These are phyloP conservation scores for Hyperopisus bebe DNA, from an alignment of 2,113 vertebrate genomes.

Conservation along the genomic window DNA sequence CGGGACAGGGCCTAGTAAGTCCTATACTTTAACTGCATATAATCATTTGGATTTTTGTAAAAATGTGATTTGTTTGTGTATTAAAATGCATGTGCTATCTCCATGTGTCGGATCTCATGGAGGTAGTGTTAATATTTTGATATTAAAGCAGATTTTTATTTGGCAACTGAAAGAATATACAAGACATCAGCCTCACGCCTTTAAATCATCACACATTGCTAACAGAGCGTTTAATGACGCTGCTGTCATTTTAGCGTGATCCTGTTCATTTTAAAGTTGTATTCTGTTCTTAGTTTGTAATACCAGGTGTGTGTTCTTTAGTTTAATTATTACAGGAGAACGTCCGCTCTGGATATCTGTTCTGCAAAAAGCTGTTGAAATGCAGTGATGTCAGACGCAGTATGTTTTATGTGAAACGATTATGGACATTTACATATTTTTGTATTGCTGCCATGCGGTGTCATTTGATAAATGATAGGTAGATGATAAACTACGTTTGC, in stretches of 20 bases:
- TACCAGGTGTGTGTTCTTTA: background rate
- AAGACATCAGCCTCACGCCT: background rate
- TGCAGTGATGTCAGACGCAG: background rate
- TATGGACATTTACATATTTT: background rate
- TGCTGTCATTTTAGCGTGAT: background rate
- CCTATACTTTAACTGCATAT: background rate
- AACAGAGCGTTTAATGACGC: background rate
- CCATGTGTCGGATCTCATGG: background rate
- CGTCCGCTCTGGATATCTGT: background rate
- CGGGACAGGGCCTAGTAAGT: background rate
- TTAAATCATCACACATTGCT: background rate
- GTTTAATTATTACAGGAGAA: background rate
- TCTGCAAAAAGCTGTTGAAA: background rate
- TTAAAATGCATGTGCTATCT: background rate
- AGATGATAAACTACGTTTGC: background rate
- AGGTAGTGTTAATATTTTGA: background rate
- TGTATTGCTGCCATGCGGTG: background rate
- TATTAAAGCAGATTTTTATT: background rate
- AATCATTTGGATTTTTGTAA: background rate
- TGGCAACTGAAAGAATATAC: background rate
- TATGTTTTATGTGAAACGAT: background rate
- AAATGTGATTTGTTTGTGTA: background rate
- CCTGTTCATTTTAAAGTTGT: background rate
- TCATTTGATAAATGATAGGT: background rate
- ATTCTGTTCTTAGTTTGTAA: background rate